These are phyloP conservation scores for Adineta ricciae DNA, from an alignment of 2,888 invertebrate species.

Conservation along the genomic window DNA sequence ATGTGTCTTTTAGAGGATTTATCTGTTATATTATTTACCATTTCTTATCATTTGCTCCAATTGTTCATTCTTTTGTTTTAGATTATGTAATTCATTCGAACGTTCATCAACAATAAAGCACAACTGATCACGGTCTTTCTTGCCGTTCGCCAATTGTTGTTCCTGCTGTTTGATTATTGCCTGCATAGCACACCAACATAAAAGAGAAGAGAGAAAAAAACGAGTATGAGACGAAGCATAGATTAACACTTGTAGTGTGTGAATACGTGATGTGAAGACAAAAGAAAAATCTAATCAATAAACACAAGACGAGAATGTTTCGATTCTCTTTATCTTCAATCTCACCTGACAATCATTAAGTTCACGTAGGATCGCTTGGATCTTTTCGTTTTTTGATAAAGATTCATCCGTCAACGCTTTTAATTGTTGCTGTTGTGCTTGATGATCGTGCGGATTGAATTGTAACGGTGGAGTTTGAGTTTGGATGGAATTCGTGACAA, in stretches of 20 bases:
- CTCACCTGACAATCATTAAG: not conserved
- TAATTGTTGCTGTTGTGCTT: not conserved
- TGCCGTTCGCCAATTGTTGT: slow-evolving; percentile 6
- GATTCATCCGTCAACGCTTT: not conserved
- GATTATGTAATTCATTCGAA: slow-evolving; percentile 14
- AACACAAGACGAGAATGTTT: not conserved
- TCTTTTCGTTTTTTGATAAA: not conserved
- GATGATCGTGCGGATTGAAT: not conserved
- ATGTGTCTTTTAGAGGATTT: no score
- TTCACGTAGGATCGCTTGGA: not conserved
- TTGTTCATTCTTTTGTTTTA: slow-evolving; percentile 18
- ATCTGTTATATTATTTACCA: not conserved
- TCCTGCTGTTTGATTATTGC: not conserved
- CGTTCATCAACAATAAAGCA: not conserved
- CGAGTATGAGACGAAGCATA: not conserved
- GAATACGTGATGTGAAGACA: not conserved
- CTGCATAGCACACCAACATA: not conserved
- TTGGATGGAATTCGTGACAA: not conserved
- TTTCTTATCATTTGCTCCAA: slow-evolving; percentile 23
- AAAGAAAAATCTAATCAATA: not conserved
- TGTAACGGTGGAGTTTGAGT: not conserved
- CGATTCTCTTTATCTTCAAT: no score
- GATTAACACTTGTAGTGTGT: not conserved
- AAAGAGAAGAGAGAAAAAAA: not conserved
- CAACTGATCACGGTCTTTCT: not conserved